phyloP scores from a whole-genome alignment of 2,888 invertebrate genomes.

The Melitaea athalia region DNA sequence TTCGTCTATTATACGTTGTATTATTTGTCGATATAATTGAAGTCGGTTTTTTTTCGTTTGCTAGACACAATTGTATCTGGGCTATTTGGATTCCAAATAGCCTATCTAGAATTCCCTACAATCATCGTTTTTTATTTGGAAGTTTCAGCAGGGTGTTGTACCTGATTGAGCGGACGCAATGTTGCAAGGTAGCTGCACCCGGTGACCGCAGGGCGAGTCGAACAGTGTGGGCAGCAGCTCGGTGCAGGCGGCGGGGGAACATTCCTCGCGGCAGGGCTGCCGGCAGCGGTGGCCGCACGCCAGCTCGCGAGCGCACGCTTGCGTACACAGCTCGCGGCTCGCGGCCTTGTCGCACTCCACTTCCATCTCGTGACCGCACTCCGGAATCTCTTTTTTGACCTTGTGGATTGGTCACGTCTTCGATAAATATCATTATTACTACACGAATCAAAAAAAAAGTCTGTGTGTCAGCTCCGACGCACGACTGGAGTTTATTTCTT shows the following conservation, averaged over 20 bases:
- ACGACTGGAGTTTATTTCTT: no score
- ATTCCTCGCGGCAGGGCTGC: constrained; percentile 60
- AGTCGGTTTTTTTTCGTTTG: no score
- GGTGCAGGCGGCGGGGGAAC: constrained; percentile 58
- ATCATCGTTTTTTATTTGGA: no score
- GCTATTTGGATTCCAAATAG: no score
- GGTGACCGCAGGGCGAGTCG: constrained; percentile 75
- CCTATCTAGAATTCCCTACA: no score
- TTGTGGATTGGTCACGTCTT: constrained; percentile 37
- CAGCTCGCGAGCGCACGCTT: constrained; percentile 71
- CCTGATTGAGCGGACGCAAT: constrained; percentile 26
- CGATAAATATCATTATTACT: no score
- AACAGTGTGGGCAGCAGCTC: constrained; percentile 49
- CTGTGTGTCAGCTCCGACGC: no score
- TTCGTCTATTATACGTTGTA: no score
- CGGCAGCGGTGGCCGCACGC: constrained; percentile 63
- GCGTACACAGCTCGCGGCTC: constrained; percentile 69
- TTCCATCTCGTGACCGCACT: constrained; percentile 68
- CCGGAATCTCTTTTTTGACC: constrained; percentile 68
- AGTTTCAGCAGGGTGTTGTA: no score
- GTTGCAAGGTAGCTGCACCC: constrained; percentile 65
- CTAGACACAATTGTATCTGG: no score
- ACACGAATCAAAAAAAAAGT: no score
- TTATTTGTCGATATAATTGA: no score
- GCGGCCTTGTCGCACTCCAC: constrained; percentile 64